Base-by-base conservation (phyloP, 2,888 invertebrate species). In the Chrysolina americana region DNA sequence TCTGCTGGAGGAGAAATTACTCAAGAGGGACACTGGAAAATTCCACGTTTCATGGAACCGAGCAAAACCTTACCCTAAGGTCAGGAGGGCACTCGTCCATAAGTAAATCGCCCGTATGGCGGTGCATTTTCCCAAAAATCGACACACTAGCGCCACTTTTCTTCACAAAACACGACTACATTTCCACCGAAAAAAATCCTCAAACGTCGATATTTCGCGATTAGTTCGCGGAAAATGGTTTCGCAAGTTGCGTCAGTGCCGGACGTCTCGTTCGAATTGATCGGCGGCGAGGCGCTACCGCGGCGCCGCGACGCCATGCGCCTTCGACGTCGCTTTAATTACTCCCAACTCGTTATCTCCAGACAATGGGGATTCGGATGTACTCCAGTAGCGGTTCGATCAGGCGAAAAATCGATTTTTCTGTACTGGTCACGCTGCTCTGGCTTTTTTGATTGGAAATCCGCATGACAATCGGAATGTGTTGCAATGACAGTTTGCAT, bases 21-120 rank as follows among this genome's bases (percentile, higher is more conserved):
- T 19, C 3, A 53, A 3, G n/a, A n/a, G 4, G 11, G 21, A 3
- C 13, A 53, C 21, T 10, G 53, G n/a, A 23, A 59, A 59, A 28
- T 59, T 59, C 59, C 13, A 5, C 28, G 59, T n/a, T 59, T 9
- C 23, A 6, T 19, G 28, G 59, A 73, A 36, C 28, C 2, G 28
- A 28, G 28, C 28, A 28, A 69, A 69, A 68, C 48, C 80, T 79
- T 83, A 86, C 87, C 86, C 84, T 81, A 44, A 86, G 80, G 80
- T 86, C 86, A 73, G 86, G 86, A 62, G 86, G 86, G 82, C 85
- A 84, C 74, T 86, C 86, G 80, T 87, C 85, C 84, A 87, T 86
- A 70, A 87, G 80, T 66, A 86, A 78, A 74, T 85, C 82, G 72
- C 78, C 79, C 73, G 80, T 83, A 79, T 84, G 84, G 80, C 85